A percentile compares a stretch with the other conserved stretches of the same genome.
These are phyloP conservation scores for Heliconius melpomene DNA, from an alignment of 1,140 invertebrate genomes.

Conservation along the genomic window DNA sequence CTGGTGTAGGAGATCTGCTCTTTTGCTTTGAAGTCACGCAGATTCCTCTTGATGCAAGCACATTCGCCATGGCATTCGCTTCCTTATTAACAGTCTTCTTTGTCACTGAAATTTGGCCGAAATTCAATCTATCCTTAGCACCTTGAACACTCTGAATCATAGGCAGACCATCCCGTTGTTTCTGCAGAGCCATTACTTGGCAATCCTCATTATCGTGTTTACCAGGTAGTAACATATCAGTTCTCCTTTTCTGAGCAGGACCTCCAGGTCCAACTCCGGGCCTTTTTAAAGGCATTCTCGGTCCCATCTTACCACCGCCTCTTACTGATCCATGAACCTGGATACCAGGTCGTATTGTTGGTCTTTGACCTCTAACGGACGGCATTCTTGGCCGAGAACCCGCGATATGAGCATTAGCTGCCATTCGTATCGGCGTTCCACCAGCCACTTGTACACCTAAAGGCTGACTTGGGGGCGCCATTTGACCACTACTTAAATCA, in stretches of 20 bases:
- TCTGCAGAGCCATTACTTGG: conserved; percentile 85
- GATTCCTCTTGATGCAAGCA: conserved; percentile 88
- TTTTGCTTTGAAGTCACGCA: conserved; percentile 85
- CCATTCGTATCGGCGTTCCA: conserved; percentile 64
- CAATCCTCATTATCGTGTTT: conserved; percentile 80
- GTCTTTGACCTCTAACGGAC: conserved; percentile 55
- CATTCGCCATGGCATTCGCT: conserved; percentile 87
- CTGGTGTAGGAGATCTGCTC: conserved; percentile 70
- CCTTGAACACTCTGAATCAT: conserved; percentile 88
- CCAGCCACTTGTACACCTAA: conserved; percentile 55
- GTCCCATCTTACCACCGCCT: conserved; percentile 52
- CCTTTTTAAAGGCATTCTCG: conserved; percentile 73
- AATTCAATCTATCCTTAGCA: conserved; percentile 73
- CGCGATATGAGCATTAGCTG: conserved; percentile 53
- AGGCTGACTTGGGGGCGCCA: conserved; percentile 47
- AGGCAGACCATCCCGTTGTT: conserved; percentile 86
- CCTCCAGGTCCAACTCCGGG: conserved; percentile 49
- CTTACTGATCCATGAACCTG: conserved; percentile 71
- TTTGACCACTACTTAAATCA: conserved; percentile 41
- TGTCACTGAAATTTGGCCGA: conserved; percentile 83
- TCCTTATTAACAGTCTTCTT: conserved; percentile 84
- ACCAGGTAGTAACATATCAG: conserved; percentile 75
- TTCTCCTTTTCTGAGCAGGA: conserved; percentile 61
- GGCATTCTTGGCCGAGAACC: conserved; percentile 62
- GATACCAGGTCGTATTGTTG: conserved; percentile 64